Percentiles rank a stretch among this genome's conserved stretches.
Conservation (phyloP, 1,140 invertebrate genomes). For the Trachymyrmex cornetzi region DNA sequence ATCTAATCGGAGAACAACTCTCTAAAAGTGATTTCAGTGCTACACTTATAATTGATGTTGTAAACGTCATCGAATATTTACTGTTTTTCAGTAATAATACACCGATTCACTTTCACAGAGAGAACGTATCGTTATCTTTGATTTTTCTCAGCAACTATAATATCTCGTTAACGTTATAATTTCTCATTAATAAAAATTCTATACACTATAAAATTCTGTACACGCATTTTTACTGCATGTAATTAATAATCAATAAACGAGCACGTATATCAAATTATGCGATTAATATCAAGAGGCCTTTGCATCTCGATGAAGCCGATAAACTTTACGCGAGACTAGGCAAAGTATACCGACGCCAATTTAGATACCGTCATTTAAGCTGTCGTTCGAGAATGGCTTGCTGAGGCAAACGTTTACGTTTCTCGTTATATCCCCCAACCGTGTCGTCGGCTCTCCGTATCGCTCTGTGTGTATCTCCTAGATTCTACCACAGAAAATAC, state of each 20-base stretch:
- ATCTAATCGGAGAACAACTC: background rate
- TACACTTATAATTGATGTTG: too few species aligned
- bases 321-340: slow-evolving; percentile 50
- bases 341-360: slow-evolving; percentile 49
- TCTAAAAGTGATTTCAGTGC: too few species aligned
- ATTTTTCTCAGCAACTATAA: background rate
- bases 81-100: too few species aligned
- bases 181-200: background rate
- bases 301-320: slow-evolving; percentile 50
- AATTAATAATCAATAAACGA: slow-evolving; percentile 2
- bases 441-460: slow-evolving; percentile 39
- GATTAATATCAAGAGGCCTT: background rate
- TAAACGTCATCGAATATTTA: too few species aligned
- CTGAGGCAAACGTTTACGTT: slow-evolving; percentile 72
- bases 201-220: background rate
- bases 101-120: too few species aligned
- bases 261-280: background rate
- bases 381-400: slow-evolving; percentile 52
- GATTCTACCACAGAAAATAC: slow-evolving; percentile 76
- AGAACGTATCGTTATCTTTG: background rate
- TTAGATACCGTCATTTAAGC: slow-evolving; percentile 57
- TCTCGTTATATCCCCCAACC: slow-evolving; percentile 65
- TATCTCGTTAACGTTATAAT: background rate
- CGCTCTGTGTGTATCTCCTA: slow-evolving; percentile 12
- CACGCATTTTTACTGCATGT: background rate